Base-by-base conservation (phyloP, 2,888 invertebrate genomes). In the Harmothoe impar region DNA sequence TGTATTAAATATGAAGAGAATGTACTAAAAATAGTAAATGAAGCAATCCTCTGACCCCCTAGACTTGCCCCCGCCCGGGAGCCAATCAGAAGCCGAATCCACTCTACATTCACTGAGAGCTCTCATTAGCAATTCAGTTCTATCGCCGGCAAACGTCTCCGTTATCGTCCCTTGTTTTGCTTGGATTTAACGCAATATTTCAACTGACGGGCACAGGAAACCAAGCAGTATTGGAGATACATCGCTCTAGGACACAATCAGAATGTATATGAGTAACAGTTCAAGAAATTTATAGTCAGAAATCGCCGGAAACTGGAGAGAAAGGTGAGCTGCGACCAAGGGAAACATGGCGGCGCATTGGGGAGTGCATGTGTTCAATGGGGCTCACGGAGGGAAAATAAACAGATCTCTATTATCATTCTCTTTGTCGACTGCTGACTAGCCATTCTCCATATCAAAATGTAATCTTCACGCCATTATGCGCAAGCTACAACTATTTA, bases 111-210 rank as follows among this genome's bases (percentile, higher is more conserved):
- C 86, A 86, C 5, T 84, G 25, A 33, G 84, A 72, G 29, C 31
- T 84, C 84, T 86, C 86, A 86, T 86, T 86, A 86, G 86, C 29
- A 31, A 86, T 86, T 86, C 86, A 86, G 52, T 31, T n/a, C 86
- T 86, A 12, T 20, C 31, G 12, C 52, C 52, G 86, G 31, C 86
- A n/a, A 52, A 23, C 23, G 54, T 52, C 1, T 12, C 86, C 29
- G 25, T 20, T 29, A 25, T 23, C 12, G 54, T 23, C 86, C n/a
- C 86, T 86, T 86, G 86, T 86, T 86, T 86, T 86, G 86, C 52
- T 54, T 54, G 86, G 86, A 86, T 31, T 54, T 56, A 54, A 54
- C 54, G 52, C 86, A 86, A 54, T 52, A 7, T 54, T 29, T 54
- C 29, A 25, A 23, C 86, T 86, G 86, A 86, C 86, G 86, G 54